These are phyloP conservation scores for Drosophila simulans DNA, from an alignment of 1,140 invertebrate species.

Conservation along the genomic window DNA sequence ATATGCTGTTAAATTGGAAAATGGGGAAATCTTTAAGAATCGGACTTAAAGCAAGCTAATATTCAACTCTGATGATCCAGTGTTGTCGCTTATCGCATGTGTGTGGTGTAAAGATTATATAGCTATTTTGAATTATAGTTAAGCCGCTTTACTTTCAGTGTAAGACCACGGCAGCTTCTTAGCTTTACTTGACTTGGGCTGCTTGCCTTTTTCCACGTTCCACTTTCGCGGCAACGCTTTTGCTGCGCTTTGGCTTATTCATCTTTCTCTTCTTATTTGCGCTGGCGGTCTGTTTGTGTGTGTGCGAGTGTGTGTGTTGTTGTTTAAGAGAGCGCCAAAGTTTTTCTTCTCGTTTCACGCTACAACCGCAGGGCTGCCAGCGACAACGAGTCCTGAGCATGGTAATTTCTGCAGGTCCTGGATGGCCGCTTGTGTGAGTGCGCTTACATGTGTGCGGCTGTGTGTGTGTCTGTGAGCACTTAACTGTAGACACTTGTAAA, in stretches of 20 bases:
- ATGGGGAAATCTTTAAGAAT: no score
- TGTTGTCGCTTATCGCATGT: no score
- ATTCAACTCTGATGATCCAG: no score
- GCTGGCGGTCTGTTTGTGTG: constrained; percentile 12
- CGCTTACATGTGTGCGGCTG: constrained; percentile 22
- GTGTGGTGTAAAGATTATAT: no score
- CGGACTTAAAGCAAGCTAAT: no score
- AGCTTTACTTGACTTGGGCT: constrained; percentile 57
- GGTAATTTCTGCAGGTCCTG: constrained; percentile 74
- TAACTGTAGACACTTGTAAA: constrained; percentile 82
- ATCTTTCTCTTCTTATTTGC: constrained; percentile 24
- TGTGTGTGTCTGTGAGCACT: constrained; percentile 53
- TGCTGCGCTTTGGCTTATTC: constrained; percentile 28
- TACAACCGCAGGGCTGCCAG: constrained; percentile 60
- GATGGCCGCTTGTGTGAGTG: constrained; percentile 3
- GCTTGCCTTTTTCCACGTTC: constrained; percentile 68
- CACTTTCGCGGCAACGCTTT: constrained; percentile 53
- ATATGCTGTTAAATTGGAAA: no score
- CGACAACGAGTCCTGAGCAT: constrained; percentile 65
- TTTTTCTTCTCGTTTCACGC: constrained; percentile 76
- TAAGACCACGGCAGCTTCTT: constrained; percentile 59
- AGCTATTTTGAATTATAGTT: no score
- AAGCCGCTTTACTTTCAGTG: constrained; percentile 4
- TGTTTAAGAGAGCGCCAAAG: constrained; percentile 66
- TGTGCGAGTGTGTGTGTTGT: constrained; percentile 33